A percentile compares a stretch with the other conserved stretches of the same genome.
These are phyloP conservation scores for Colossoma macropomum DNA, from an alignment of 2,113 vertebrate species.

Conservation along the genomic window DNA sequence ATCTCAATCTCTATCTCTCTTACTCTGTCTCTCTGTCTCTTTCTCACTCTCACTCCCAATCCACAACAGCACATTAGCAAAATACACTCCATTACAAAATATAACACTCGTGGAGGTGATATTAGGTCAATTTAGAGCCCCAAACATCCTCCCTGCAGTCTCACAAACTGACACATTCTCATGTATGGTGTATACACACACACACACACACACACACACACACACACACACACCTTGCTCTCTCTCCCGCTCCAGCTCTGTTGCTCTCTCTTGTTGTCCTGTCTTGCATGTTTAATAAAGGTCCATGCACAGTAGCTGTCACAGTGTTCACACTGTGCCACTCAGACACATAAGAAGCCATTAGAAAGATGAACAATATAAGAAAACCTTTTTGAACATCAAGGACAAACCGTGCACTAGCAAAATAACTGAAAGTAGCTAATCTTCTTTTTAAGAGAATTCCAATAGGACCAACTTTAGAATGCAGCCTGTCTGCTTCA, in stretches of 20 bases:
- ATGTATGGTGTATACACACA: no score
- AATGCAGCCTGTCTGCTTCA: conserved; percentile 60
- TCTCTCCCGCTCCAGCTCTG: background rate
- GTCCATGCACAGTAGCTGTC: conserved; percentile 26
- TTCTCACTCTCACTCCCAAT: conserved; percentile 44
- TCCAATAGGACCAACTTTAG: conserved; percentile 75
- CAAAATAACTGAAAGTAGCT: conserved; percentile 66
- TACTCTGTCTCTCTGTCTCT: background rate
- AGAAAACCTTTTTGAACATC: conserved; percentile 4
- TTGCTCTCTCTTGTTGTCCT: background rate
- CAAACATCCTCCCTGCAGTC: conserved; percentile 22
- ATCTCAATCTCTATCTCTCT: conserved; percentile 36
- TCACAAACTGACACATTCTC: background rate
- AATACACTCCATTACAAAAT: conserved; percentile 51
- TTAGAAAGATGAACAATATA: conserved; percentile 5
- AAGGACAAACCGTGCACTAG: conserved; percentile 39
- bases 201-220: conserved; percentile 4
- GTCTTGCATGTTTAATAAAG: conserved; percentile 22
- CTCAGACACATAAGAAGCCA: conserved; percentile 6
- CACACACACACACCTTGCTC: conserved; percentile 3
- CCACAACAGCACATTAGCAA: conserved; percentile 47
- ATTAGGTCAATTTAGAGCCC: conserved; percentile 37
- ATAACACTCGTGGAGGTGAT: conserved; percentile 49
- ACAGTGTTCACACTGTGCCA: conserved; percentile 15
- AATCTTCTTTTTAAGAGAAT: conserved; percentile 68